These are phyloP conservation scores for Ceyx cyanopectus DNA, from an alignment of 2,113 vertebrate genomes.

Conservation along the genomic window DNA sequence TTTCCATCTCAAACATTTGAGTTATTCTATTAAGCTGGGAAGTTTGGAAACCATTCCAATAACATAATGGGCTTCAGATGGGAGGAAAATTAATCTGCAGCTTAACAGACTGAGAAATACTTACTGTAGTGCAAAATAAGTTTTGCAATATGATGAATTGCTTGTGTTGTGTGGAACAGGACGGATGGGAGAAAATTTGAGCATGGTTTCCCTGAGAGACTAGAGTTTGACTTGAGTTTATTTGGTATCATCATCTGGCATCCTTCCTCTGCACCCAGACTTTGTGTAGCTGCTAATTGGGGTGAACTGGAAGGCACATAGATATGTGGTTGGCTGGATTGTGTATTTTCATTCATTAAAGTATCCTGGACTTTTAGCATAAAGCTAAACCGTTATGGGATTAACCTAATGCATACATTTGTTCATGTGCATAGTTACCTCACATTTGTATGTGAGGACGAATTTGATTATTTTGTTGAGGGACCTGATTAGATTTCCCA, in stretches of 20 bases:
- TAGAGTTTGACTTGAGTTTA: background rate
- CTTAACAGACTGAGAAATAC: background rate
- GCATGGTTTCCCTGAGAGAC: background rate
- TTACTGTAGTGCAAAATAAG: background rate
- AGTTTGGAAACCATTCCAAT: background rate
- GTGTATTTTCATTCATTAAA: background rate
- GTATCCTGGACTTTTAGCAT: background rate
- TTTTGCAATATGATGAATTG: background rate
- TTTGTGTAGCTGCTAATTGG: background rate
- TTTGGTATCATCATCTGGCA: background rate
- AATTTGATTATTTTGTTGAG: background rate
- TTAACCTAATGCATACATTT: background rate
- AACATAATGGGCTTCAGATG: background rate
- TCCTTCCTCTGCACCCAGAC: background rate
- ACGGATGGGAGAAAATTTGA: background rate
- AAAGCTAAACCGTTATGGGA: background rate
- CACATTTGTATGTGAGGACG: background rate
- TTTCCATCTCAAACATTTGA: background rate
- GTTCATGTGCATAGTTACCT: background rate
- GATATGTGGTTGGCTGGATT: background rate
- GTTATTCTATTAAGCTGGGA: background rate
- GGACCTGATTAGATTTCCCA: background rate
- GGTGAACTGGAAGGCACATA: background rate
- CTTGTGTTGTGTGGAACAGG: background rate
- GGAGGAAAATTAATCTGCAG: constrained; percentile 7